Evolutionary conservation across 2,797 vertebrate species (phyloP), one percentile per base, ranked within the genome.

Genomic region (Trichosurus vulpecula): DNA sequence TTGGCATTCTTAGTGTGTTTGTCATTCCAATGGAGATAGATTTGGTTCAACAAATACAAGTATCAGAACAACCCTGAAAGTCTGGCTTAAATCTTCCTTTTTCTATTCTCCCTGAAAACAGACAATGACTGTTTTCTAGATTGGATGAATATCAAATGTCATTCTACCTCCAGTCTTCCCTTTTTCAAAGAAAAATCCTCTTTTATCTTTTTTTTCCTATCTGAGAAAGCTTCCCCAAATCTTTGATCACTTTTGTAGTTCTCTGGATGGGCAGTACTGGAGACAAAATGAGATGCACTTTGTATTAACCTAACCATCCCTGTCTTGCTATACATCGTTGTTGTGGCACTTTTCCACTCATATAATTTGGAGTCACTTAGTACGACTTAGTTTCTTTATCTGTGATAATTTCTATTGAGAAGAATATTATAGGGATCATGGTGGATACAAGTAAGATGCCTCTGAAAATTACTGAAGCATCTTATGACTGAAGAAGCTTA

Each of bases 131-230:
- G 0, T 2, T 11, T 31, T 22, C n/a, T 22, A 1, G 41, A 14
- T 13, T 22, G 14, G 2, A 54, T 47, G 29, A 52, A n/a, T 1
- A 4, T 6, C 0, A 2, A 4, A 1, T 6, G 0, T 0, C 25
- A 47, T 87, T 87, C 27, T 8, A 10, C 30, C 52, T 52, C 11
- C 14, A 47, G 41, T 27, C 0, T 41, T 51, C 6, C 30, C 5
- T 27, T 16, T 31, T 54, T 52, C 31, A 52, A 47, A n/a, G 41
- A 90, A 53, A 31, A 61, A 0, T 12, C 8, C 16, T 66, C 22
- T 47, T 81, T 4, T 41, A 47, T 81, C 14, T 47, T 27, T 25
- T 27, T 74, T 81, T 22, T 13, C 5, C n/a, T 81, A 10, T 47
- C 41, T 41, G 66, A 25, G 16, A 47, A 81, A 47, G 8, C 19